Evolutionary conservation across 2,797 vertebrate genomes (phyloP), one percentile per base, ranked within the genome.

Genomic region (Mastacembelus armatus): DNA sequence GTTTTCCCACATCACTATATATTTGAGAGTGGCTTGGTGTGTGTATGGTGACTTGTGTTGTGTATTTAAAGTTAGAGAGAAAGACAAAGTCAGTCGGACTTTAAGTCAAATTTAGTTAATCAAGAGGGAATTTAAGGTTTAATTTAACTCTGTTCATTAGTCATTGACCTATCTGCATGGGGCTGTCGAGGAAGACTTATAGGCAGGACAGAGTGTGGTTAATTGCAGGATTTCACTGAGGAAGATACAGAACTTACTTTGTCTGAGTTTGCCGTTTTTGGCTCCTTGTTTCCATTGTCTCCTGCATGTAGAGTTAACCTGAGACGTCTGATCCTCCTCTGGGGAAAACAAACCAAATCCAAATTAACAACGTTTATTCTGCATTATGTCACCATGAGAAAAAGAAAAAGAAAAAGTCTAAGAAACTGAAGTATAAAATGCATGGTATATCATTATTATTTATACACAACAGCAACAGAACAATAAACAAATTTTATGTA

Each of bases 261-360:
- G 67, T 90, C 90, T 63, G 90, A 88, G 57, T 85, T 91, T 63
- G 91, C 88, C 0, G 65, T 65, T 75, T 90, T 90, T 22, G 74
- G 68, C 62, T 89, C 90, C 64, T 94, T 88, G 50, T 92, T 88
- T 19, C 85, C 82, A 76, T 85, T 84, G 4, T 93, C 92, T 67
- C 94, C 95, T 0, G 95, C 88, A 10, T 96, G 96, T 2, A 99
- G 91, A 0, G 96, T 99, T 45, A 99, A 92, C 51, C 97, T 94
- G 12, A 99, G 91, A 62, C 96, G 93, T 45, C 93, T 94, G 80
- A 97, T 91, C 33, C 91, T 93, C 74, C 95, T 95, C 97, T 98
- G 85, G 30, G n/a, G 58, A 76, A 75, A 66, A 79, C 38, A 80
- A 73, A 84, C 36, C 27, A 50, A 49, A 63, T 36, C 24, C 18